Percentiles rank a stretch among this genome's conserved stretches.
Evolutionary conservation across 2,113 vertebrate genomes (phyloP).

Genomic region (Takifugu flavidus): DNA sequence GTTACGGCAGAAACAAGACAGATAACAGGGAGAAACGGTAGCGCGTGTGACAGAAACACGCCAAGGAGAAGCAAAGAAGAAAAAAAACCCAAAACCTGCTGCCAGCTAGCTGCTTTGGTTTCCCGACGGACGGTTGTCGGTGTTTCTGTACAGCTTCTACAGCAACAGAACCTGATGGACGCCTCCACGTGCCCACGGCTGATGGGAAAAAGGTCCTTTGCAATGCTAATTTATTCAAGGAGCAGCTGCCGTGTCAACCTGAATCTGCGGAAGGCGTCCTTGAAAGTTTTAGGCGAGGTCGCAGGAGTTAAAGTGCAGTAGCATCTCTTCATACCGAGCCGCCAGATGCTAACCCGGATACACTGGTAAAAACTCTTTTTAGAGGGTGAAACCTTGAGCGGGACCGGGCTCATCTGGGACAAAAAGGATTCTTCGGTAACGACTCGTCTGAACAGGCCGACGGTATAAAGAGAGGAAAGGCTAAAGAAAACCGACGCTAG

Average conservation of each 20-base stretch:
- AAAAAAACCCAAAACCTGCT: no score
- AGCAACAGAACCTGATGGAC: conserved; percentile 18
- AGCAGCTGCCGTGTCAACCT: conserved; percentile 65
- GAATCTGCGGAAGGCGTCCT: conserved; percentile 58
- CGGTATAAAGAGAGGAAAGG: no score
- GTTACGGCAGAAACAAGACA: conserved; percentile 10
- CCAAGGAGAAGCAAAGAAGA: background rate
- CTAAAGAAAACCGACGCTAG: no score
- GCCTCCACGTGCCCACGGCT: conserved; percentile 39
- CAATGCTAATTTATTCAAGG: conserved; percentile 67
- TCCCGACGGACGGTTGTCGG: no score
- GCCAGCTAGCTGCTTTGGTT: no score
- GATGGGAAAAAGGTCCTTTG: conserved; percentile 29
- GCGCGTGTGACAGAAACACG: conserved; percentile 24
- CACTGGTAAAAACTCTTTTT: no score
- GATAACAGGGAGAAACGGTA: background rate
- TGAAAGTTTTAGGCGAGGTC: conserved; percentile 60
- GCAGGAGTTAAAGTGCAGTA: conserved; percentile 18
- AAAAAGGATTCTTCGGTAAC: no score
- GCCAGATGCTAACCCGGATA: no score
- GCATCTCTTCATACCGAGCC: no score
- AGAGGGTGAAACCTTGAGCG: no score
- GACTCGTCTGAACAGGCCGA: no score
- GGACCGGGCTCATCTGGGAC: no score
- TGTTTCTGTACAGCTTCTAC: background rate